Base-by-base conservation (phyloP, 2,113 vertebrate species). In the Oryzias melastigma region DNA sequence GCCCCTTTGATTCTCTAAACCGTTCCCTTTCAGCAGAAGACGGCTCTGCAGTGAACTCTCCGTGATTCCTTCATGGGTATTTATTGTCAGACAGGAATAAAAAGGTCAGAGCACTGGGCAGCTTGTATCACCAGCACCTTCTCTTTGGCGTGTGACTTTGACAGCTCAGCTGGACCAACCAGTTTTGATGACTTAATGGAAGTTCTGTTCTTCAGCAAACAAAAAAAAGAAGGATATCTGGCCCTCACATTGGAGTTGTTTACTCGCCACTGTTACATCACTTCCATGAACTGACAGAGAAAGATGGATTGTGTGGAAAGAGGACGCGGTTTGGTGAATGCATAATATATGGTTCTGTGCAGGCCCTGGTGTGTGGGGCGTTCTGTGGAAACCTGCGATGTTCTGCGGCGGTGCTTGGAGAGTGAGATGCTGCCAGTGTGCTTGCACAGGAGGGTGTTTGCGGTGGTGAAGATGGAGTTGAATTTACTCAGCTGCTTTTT, bases 231-330 rank as follows among this genome's bases (percentile, higher is more conserved):
- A 69, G 14, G 17, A 47, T 55, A 44, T 24, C 51, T 58, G 25
- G 35, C 18, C 62, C 18, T 20, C 24, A 20, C 40, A 35, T 22
- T 12, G 62, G 57, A 41, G 53, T 76, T 82, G 80, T 86, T 85
- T 81, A 76, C 73, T 40, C 14, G 29, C 49, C 5, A 27, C 54
- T 58, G 81, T 89, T 86, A 81, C 85, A 85, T 88, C 82, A 85
- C 68, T 73, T 68, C 68, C 13, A 27, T 18, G 53, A 58, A 17
- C 73, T 54, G 57, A 81, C 82, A 70, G 82, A 83, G 65, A 75
- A 61, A 75, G 60, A 85, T 60, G 61, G 82, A 73, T 68, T 73
- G 73, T 75, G 82, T 80, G 77, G 69, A 74, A 76, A 72, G 68
- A 84, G 62, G 74, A 76, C 55, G 74, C 68, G 78, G 73, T 47